A percentile compares a stretch with the other conserved stretches of the same genome.
These are phyloP conservation scores for Etia nguti DNA, from an alignment of 2,113 vertebrate genomes.

Conservation along the genomic window DNA sequence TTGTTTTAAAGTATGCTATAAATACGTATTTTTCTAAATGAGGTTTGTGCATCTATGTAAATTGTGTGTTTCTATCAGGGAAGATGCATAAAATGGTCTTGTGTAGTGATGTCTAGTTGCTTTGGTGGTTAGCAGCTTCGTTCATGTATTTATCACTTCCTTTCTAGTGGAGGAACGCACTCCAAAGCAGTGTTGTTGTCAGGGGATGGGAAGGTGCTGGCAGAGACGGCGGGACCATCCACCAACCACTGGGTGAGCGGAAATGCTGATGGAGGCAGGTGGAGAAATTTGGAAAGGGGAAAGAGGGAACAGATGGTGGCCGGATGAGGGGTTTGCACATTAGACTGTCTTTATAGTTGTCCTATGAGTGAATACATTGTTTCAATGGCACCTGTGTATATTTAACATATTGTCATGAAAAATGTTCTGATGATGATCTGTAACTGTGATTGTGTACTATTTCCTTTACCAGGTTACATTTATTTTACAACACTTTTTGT, in stretches of 20 bases:
- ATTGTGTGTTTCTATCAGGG: background rate
- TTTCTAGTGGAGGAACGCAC: slow-evolving; percentile 79
- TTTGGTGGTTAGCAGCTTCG: background rate
- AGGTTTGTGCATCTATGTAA: background rate
- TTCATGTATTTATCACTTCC: background rate
- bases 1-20: fast-evolving
- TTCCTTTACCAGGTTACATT: background rate
- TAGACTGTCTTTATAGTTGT: background rate
- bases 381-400: background rate
- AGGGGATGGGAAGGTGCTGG: slow-evolving; percentile 78
- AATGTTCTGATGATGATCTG: background rate
- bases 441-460: background rate
- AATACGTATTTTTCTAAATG: background rate
- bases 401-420: too few species aligned
- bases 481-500: background rate
- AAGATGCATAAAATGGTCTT: background rate
- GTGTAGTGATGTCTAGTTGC: background rate
- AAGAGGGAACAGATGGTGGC: background rate
- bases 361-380: background rate
- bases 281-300: background rate
- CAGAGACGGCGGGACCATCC: slow-evolving; percentile 79
- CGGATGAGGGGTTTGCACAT: background rate
- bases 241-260: slow-evolving; percentile 80
- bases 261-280: background rate
- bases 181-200: slow-evolving; percentile 83